Evolutionary conservation across 2,888 invertebrate species (phyloP), one percentile per base, ranked within the genome.

Genomic region (Linhomoeus sp.): DNA sequence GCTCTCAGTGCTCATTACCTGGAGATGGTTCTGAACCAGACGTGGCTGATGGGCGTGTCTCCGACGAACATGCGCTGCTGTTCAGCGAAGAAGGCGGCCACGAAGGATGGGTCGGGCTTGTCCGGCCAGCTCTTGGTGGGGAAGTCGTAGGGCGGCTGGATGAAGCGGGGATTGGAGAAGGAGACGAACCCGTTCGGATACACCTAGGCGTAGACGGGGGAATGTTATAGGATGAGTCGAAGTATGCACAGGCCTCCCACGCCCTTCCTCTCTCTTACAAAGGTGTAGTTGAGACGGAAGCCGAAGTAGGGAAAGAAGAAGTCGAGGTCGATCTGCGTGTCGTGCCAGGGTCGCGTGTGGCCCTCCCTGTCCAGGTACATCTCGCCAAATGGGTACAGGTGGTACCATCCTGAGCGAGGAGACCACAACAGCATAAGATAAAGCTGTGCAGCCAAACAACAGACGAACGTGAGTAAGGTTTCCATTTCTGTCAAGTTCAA

Each of bases 301-400:
- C 87, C 87, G 64, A 77, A 87, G 70, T 85, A 87, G 1, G 87
- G 86, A 47, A 87, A 67, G 58, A 86, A 83, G 58, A 86, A 87
- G 67, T 84, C 84, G 58, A 88, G 39, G 24, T 45, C 45, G 40
- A 45, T 45, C 29, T 45, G 45, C 17, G 20, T 19, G 40, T 45
- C 45, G 20, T 37, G 24, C 3, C 22, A 23, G 2, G 45, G 45
- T 33, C 37, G 45, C 2, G 26, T 25, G 22, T 29, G 19, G 17
- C 26, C 17, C 15, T 45, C 45, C 12, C 20, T n/a, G 25, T 45
- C 45, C 9, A 9, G 39, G 29, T 12, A 24, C 20, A 45, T 5
- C 39, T 45, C 45, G 3, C 45, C 45, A 19, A 45, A 45, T 22
- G 39, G 39, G 24, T 45, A 45, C 45, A 45, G 3, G 19, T 39